Evolutionary conservation across 2,113 vertebrate species (phyloP).

Genomic region (Clarias macrocephalus): DNA sequence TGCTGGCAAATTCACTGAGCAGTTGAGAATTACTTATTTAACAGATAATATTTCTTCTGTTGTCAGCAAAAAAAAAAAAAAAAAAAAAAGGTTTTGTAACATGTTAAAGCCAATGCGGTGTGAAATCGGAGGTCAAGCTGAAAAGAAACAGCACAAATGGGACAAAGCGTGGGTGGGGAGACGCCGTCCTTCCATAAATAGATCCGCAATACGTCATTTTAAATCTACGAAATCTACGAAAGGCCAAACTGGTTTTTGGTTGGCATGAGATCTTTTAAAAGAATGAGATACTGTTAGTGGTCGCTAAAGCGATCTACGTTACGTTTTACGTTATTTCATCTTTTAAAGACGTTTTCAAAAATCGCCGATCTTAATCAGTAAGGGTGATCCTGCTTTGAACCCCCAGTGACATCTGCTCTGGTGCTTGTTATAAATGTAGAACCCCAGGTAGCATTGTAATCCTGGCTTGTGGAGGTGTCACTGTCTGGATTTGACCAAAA

Average conservation of each 20-base stretch:
- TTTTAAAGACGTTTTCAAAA: conserved; percentile 65
- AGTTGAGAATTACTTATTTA: conserved; percentile 82
- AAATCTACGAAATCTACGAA: conserved; percentile 59
- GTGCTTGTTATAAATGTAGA: conserved; percentile 63
- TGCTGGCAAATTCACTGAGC: conserved; percentile 73
- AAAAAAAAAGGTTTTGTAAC: conserved; percentile 63
- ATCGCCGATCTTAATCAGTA: conserved; percentile 67
- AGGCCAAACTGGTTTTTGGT: conserved; percentile 60
- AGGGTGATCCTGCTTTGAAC: conserved; percentile 58
- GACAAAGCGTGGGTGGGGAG: conserved; percentile 68
- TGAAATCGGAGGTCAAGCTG: conserved; percentile 79
- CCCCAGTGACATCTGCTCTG: conserved; percentile 48
- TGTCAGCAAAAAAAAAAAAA: conserved; percentile 71
- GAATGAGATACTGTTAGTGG: conserved; percentile 45
- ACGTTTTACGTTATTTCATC: conserved; percentile 61
- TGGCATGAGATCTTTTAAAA: conserved; percentile 53
- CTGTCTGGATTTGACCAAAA: conserved; percentile 68
- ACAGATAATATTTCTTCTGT: conserved; percentile 80
- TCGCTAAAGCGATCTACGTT: conserved; percentile 61
- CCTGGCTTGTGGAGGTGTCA: conserved; percentile 65
- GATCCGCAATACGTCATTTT: conserved; percentile 58
- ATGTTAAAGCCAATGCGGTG: conserved; percentile 74
- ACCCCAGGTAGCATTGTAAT: conserved; percentile 68
- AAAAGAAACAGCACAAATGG: conserved; percentile 75
- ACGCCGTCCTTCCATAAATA: conserved; percentile 71